Base-by-base conservation (phyloP, 1,140 invertebrate species). In the Trinorchestia longiramus region DNA sequence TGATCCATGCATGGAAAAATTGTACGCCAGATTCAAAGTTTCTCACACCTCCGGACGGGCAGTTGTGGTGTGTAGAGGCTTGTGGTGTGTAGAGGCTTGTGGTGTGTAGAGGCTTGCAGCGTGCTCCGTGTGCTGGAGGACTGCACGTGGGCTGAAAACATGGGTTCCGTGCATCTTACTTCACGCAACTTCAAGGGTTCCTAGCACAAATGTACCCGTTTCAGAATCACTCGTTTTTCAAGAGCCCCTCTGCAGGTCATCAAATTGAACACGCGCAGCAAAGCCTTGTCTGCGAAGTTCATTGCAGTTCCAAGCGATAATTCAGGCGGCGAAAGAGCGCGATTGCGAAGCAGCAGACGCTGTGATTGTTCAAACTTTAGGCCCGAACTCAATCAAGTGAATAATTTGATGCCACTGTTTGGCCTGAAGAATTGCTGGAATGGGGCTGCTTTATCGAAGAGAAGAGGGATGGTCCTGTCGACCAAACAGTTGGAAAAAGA, bases 371-470 rank as follows among this genome's bases (percentile, higher is more conserved):
- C 92, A 94, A 94, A 94, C 92, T 94, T 94, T 94, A 45, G 44
- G 92, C 92, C 44, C 44, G 40, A 45, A 47, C 92, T 94, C 92
- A 94, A 94, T 94, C 92, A 94, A 44, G 92, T 47, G 92, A 43
- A 94, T 94, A 94, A 94, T 94, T 42, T 47, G 44, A 47, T 47
- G 92, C 92, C 44, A 45, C 92, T 45, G 6, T 19, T 94, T 94
- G 92, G 92, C 44, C 92, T 94, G 44, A 94, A 94, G 43, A 94
- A 94, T 94, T 94, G 92, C 92, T 47, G 44, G 43, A 94, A 94
- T 94, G 92, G 41, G 8, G 92, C 44, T 43, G 44, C 43, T 94
- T 94, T 94, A 94, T 91, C 41, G 88, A 44, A 44, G 41, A 91
- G 88, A 91, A 91, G 88, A 91, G 88, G 41, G 88, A 91, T 91